Evolutionary conservation across 2,113 vertebrate genomes (phyloP).

Genomic region (Polyodon spathula): DNA sequence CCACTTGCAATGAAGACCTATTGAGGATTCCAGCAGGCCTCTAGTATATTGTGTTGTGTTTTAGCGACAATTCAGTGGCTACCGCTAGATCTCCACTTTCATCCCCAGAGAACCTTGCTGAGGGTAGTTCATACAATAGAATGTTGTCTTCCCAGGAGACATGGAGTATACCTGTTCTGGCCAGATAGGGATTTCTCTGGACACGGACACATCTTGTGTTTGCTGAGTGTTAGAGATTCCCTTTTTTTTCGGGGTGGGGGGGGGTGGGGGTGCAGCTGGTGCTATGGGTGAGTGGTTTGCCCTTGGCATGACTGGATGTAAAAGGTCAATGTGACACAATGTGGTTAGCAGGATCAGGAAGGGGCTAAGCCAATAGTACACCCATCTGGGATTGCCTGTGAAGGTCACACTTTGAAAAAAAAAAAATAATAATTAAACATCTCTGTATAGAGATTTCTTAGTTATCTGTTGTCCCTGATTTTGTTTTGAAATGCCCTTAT

Average conservation of each 20-base stretch:
- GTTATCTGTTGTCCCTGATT: no score
- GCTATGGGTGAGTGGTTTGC: background rate
- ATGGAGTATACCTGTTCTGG: background rate
- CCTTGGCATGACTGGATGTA: background rate
- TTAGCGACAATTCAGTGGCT: background rate
- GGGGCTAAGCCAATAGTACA: background rate
- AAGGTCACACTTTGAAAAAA: background rate
- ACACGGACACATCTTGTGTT: no score
- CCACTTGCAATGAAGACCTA: slow-evolving; percentile 1
- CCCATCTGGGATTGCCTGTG: background rate
- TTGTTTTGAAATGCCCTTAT: no score
- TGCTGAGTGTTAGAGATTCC: no score
- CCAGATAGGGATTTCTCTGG: background rate
- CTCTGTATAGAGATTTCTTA: background rate
- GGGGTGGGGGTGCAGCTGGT: no score
- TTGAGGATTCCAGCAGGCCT: background rate
- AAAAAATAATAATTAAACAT: background rate
- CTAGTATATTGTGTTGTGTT: background rate
- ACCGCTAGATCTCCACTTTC: background rate
- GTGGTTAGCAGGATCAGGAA: background rate
- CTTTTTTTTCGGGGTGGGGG: no score
- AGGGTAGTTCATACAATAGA: background rate
- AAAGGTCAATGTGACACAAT: background rate
- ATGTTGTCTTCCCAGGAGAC: background rate
- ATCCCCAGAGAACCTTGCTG: background rate